Conservation (phyloP, 2,888 invertebrate genomes). For the Podotricha telesiphe region DNA sequence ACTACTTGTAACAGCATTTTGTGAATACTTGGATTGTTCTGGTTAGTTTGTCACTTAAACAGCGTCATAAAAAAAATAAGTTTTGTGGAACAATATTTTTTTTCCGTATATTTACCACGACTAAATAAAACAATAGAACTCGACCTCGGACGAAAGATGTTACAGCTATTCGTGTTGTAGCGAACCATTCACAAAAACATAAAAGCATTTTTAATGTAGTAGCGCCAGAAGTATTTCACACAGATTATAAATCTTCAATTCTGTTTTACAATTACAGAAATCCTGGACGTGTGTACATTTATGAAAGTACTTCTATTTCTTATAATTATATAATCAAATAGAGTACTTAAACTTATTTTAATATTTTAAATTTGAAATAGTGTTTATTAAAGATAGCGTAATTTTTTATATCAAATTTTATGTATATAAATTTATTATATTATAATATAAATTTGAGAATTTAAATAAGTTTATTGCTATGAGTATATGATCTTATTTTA, state of each 20-base stretch:
- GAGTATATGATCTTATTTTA: too few relatives aligned
- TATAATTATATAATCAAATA: not conserved
- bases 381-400: too few relatives aligned
- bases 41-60: not conserved
- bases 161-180: constrained; percentile 36
- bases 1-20: not conserved
- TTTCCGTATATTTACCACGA: constrained; percentile 27
- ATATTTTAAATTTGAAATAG: too few relatives aligned
- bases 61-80: constrained; percentile 7
- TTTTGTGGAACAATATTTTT: constrained; percentile 15
- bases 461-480: too few relatives aligned
- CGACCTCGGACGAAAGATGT: constrained; percentile 38
- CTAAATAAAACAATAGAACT: constrained; percentile 38
- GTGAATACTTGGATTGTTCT: not conserved
- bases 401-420: too few relatives aligned
- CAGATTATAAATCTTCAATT: constrained; percentile 22
- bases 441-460: too few relatives aligned
- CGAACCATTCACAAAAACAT: constrained; percentile 40
- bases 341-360: too few relatives aligned
- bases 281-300: constrained; percentile 2
- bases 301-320: not conserved
- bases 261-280: not conserved
- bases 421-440: too few relatives aligned
- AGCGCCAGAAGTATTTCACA: constrained; percentile 31
- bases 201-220: constrained; percentile 40